Evolutionary conservation across 2,888 invertebrate genomes (phyloP).

Genomic region (Agrenia bidenticulata): DNA sequence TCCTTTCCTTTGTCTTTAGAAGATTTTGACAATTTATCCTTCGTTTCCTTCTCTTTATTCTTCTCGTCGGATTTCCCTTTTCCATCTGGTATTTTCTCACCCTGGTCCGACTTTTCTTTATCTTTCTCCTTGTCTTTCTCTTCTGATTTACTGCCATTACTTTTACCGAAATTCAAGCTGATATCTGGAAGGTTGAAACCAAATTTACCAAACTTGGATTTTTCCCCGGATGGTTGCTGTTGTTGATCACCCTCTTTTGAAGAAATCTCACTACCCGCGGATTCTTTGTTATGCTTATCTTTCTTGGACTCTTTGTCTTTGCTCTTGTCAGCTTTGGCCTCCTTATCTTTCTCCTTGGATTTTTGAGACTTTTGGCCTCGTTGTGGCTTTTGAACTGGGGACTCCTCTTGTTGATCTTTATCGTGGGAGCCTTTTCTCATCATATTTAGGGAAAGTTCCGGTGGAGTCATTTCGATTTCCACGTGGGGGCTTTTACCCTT

Average conservation of each 20-base stretch:
- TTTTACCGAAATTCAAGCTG: constrained; percentile 46
- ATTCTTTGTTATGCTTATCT: constrained; percentile 20
- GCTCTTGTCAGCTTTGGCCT: constrained; percentile 17
- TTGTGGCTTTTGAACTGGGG: constrained; percentile 28
- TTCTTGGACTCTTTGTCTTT: constrained; percentile 26
- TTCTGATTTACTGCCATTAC: constrained; percentile 24
- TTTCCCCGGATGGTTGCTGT: constrained; percentile 28
- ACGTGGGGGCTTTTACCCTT: constrained; percentile 18
- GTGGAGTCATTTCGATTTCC: constrained; percentile 35
- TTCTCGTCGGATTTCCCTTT: neutral
- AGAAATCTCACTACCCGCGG: neutral
- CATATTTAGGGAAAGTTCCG: constrained; percentile 26
- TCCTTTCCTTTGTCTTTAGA: constrained; percentile 35
- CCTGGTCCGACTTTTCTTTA: constrained; percentile 16
- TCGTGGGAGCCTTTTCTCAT: too few species aligned
- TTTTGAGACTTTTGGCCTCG: constrained; percentile 27
- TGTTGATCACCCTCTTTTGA: constrained; percentile 16
- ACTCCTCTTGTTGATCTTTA: too few species aligned
- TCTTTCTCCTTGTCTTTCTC: constrained; percentile 16
- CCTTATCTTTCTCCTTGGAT: constrained; percentile 23
- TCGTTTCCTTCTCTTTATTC: constrained; percentile 17
- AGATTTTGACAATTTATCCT: constrained; percentile 22
- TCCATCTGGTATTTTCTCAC: neutral
- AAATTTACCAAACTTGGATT: constrained; percentile 50
- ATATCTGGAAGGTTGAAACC: constrained; percentile 54